Evolutionary conservation across 2,797 vertebrate species (phyloP).

Genomic region (Spinus olivaceus): DNA sequence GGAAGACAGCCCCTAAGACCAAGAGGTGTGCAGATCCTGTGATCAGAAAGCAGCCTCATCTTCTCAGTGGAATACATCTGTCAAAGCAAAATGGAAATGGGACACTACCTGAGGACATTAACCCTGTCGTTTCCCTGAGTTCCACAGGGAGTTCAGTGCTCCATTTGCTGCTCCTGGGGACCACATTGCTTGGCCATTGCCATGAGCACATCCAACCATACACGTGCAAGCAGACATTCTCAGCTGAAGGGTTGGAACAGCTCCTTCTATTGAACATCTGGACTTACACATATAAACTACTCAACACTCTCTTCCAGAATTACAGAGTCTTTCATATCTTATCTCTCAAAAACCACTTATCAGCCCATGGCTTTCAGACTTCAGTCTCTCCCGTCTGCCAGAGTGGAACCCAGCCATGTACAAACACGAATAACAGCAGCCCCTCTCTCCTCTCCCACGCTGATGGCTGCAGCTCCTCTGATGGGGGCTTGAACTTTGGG

Average conservation of each 20-base stretch:
- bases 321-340: slow-evolving; percentile 64
- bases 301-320: slow-evolving; percentile 60
- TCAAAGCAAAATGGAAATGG: neutral
- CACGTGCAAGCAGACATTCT: neutral
- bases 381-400: slow-evolving; percentile 57
- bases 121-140: fast-evolving
- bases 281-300: slow-evolving; percentile 56
- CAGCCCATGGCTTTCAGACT: slow-evolving; percentile 60
- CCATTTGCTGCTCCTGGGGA: neutral
- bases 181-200: neutral
- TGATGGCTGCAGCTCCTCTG: slow-evolving; percentile 25
- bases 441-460: slow-evolving; percentile 33
- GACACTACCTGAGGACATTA: neutral
- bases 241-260: slow-evolving; percentile 47
- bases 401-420: slow-evolving; percentile 58
- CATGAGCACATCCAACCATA: neutral
- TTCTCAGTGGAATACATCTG: neutral
- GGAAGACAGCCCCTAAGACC: neutral
- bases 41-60: neutral
- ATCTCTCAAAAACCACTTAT: slow-evolving; percentile 65
- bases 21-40: neutral
- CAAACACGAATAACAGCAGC: slow-evolving; percentile 49
- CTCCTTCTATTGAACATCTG: slow-evolving; percentile 60
- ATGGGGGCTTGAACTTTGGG: slow-evolving; percentile 8
- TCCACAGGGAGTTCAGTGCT: neutral